Base-by-base conservation (phyloP, 1,140 invertebrate species). In the Acromyrmex heyeri region DNA sequence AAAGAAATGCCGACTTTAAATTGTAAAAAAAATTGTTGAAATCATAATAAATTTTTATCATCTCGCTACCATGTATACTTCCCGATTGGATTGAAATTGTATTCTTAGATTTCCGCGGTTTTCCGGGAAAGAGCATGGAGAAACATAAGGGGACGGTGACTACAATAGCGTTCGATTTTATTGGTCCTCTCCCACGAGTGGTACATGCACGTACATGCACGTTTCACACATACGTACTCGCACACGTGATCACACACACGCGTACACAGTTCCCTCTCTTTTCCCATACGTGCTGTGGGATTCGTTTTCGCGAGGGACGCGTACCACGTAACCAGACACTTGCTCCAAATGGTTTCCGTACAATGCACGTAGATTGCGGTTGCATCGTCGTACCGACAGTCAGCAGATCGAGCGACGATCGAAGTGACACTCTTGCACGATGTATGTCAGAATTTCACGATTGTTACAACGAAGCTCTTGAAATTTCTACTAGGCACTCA, bases 161-260 rank as follows among this genome's bases (percentile, higher is more conserved):
- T 85, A 87, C 81, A 87, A 89, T 89, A 78, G 86, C 87, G 88
- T 91, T 91, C 90, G 89, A 91, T 91, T 91, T 91, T 91, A 91
- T 91, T 91, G 90, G 90, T 86, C 61, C 82, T 81, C 82, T 81
- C 85, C 50, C 55, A 70, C 61, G 87, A 70, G 87, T 82, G 69
- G 75, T 69, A 55, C 50, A 73, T 73, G 72, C 65, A 53, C 72
- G 34, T 75, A 55, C 50, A 73, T 73, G 72, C 65, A 53, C 72
- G 34, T 75, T 34, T 18, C 77, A 61, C 24, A 70, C 75, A 34
- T 6, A 7, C 34, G 27, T 24, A 38, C 83, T 27, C 72, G 18
- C 27, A 78, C 53, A 30, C 64, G 72, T 81, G 67, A n/a, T 38
- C 34, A 64, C 34, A 50, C 16, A 30, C 48, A 50, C 72, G 21